Base-by-base conservation (phyloP, 2,113 vertebrate genomes). In the Lepisosteus osseus region DNA sequence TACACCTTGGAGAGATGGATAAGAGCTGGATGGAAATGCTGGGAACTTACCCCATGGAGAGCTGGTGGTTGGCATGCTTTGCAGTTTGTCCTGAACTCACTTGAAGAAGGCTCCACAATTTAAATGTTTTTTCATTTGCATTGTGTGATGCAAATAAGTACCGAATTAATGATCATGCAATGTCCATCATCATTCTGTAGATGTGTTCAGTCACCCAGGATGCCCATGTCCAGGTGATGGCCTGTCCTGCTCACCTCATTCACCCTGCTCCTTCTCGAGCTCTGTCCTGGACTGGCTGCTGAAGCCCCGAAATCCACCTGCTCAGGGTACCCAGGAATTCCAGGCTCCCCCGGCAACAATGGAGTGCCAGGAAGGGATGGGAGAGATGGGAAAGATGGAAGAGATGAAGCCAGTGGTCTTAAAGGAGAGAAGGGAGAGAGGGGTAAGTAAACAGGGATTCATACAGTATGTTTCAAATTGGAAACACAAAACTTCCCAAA, bases 341-440 rank as follows among this genome's bases (percentile, higher is more conserved):
- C 65, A 44, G 65, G 65, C 13, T 14, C 43, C 14, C 65, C 65
- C 14, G 65, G 65, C 41, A 42, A 45, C 43, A 45, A 67, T 12
- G 65, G 65, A 14, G 41, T 4, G 42, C 3, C 3, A 6, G 65
- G 65, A 42, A 43, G 65, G 29, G 65, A 67, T 51, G 7, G 62
- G 17, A 64, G 29, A 43, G 41, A 43, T 41, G 17, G 62, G 62
- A 65, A 51, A 51, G 47, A 51, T 51, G 47, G 47, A 4, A 51
- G 7, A 15, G 67, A 68, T 15, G 67, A 47, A 54, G 3, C 65
- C 8, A 13, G 4, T 7, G 65, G 65, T 12, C 65, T 13, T 7
- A 67, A 67, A 67, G 67, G 67, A 54, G 14, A 68, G 12, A 68
- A 68, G 7, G 67, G 67, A 17, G 67, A 68, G 9, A 54, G 15